Conservation (phyloP, 2,797 vertebrate genomes). For the Lepilemur septentrionalis region DNA sequence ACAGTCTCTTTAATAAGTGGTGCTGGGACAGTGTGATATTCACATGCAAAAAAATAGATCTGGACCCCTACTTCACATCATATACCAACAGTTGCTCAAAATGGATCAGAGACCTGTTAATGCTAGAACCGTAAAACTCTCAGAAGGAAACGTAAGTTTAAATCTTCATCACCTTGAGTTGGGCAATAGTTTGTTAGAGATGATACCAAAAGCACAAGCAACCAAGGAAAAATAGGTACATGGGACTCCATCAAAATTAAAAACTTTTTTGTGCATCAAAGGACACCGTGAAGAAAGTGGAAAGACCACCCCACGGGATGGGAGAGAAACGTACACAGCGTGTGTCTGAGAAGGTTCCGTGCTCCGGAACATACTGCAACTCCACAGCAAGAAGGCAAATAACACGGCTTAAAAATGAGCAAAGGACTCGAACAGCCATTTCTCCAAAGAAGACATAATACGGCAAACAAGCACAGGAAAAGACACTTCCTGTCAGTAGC, state of each 20-base stretch:
- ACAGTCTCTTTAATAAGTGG: neutral
- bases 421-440: neutral
- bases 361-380: neutral
- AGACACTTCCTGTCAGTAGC: accelerated
- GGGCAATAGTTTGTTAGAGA: neutral
- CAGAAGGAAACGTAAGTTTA: neutral
- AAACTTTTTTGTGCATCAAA: neutral
- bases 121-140: neutral
- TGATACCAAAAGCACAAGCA: neutral
- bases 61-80: neutral
- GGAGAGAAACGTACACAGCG: neutral
- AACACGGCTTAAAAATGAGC: neutral
- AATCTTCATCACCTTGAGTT: neutral
- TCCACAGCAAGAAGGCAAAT: neutral
- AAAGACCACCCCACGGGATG: neutral
- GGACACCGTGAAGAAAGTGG: neutral
- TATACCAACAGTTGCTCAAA: neutral
- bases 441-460: neutral
- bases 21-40: neutral
- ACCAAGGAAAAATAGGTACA: neutral
- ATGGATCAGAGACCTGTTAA: neutral
- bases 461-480: neutral
- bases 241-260: neutral
- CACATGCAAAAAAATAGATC: neutral
- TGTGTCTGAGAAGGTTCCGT: neutral